Evolutionary conservation across 2,797 vertebrate species (phyloP), one percentile per base, ranked within the genome.

Genomic region (Eutrigla gurnardus): DNA sequence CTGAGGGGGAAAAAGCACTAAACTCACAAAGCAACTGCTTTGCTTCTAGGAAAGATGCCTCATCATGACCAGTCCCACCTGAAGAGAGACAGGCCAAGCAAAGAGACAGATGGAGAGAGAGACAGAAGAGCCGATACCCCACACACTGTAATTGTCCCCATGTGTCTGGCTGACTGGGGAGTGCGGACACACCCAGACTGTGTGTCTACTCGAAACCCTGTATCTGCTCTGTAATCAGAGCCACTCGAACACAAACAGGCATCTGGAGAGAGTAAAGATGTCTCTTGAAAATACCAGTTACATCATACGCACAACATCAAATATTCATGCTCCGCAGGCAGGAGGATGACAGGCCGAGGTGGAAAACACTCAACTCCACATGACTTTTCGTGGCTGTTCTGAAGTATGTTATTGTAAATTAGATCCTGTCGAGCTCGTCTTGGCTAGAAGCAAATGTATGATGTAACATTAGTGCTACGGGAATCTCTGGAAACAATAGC

Each of bases 181-280:
- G 86, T 39, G 66, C 69, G 85, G 89, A 78, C 91, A 93, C 90
- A 77, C 90, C 91, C 84, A 68, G 83, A 53, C 80, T 84, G 76
- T 72, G 61, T 61, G 76, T 84, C 84, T 82, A 43, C 87, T 84
- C 70, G 46, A 46, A 82, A 74, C 78, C 75, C 47, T 66, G 45
- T 60, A 81, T 83, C 83, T 83, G 36, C 88, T 88, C 91, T 93
- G 91, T 93, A 91, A 92, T 90, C 90, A 91, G 80, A 88, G 67
- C 65, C 84, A 86, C 82, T 78, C 73, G 37, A 57, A 82, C 73
- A 81, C 80, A 62, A 82, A 85, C 71, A 68, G 58, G 74, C 78
- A 89, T 87, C 86, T 86, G 84, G 84, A 76, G 62, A 74, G 71
- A 81, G 75, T 73, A 64, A 75, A 85, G 72, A 74, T 12, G 67